Evolutionary conservation across 2,888 invertebrate genomes (phyloP), one percentile per base, ranked within the genome.

Genomic region (Drosophila nr. perissopoda): DNA sequence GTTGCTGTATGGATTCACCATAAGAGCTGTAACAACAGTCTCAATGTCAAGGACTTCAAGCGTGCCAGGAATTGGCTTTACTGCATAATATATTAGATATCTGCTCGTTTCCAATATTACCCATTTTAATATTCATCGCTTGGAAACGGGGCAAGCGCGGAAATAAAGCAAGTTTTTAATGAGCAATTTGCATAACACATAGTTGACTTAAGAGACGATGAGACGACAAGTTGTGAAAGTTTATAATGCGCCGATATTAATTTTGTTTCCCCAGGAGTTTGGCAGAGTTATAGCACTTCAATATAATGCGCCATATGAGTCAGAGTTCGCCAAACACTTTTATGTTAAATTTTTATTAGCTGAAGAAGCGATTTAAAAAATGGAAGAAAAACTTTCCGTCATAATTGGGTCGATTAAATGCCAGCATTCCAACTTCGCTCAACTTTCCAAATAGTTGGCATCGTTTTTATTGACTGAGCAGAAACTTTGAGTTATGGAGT

Each of bases 361-460:
- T 64, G 65, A 66, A 62, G 63, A 69, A 54, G 76, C 79, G 18
- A 70, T 48, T 52, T 11, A 31, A 57, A 11, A 10, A 40, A 42
- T 25, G n/a, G 29, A 58, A 38, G 18, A 33, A 45, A 38, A 78
- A 84, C 62, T 80, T 76, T 66, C 49, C 80, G 57, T 72, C 70
- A 84, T 87, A 85, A 85, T 87, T 87, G 84, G 87, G 72, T 87
- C 78, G 87, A 84, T 89, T 87, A 87, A 89, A 81, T 73, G 66
- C 69, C 73, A 69, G 57, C 68, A 66, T 76, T 72, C 42, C 49
- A 80, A 78, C 62, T 80, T 78, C 63, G 60, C 40, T 8, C 29
- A 82, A 89, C 62, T 85, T 77, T 57, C 49, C 76, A 82, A 84
- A 89, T 89, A 89, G 87, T 85, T 87, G 53, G 67, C 77, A 70